Evolutionary conservation across 2,888 invertebrate species (phyloP).

Genomic region (Ischnus inquisitorius): DNA sequence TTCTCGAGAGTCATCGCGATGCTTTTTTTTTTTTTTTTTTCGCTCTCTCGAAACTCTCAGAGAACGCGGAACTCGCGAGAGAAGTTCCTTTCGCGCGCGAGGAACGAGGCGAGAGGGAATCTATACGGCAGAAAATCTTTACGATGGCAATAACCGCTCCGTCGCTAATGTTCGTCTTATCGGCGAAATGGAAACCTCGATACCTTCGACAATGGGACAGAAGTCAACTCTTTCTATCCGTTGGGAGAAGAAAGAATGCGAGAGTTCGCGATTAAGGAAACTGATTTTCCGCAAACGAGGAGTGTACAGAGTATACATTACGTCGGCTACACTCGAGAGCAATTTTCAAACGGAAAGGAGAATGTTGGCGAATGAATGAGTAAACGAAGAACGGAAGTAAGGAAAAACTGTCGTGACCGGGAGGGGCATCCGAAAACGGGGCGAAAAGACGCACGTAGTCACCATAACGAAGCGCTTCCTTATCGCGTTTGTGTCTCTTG

Average conservation of each 20-base stretch:
- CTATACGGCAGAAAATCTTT: conserved; percentile 33
- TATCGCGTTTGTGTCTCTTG: conserved; percentile 35
- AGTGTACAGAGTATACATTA: conserved; percentile 10
- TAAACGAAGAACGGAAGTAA: conserved; percentile 15
- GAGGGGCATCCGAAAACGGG: conserved; percentile 27
- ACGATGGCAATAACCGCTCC: conserved; percentile 43
- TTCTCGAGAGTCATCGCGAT: neutral
- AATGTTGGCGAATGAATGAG: conserved; percentile 33
- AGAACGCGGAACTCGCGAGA: neutral
- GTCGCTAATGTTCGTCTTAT: conserved; percentile 62
- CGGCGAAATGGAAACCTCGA: conserved; percentile 27
- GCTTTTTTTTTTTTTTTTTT: conserved; percentile 22
- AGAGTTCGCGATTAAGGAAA: conserved; percentile 56
- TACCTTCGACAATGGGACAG: conserved; percentile 54
- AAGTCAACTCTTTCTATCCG: conserved; percentile 27
- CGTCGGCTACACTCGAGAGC: conserved; percentile 32
- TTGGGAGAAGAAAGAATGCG: too few species aligned
- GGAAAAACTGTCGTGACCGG: conserved; percentile 26
- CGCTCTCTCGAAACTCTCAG: conserved; percentile 6
- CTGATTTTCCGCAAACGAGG: conserved; percentile 56
- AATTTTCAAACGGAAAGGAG: conserved; percentile 34
- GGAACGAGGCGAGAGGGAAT: conserved; percentile 20
- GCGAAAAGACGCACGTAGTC: conserved; percentile 42
- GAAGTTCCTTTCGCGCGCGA: conserved; percentile 36
- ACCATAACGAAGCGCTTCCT: conserved; percentile 24